These are phyloP conservation scores for Athrips mouffetella DNA, from an alignment of 2,888 invertebrate species.

Conservation along the genomic window DNA sequence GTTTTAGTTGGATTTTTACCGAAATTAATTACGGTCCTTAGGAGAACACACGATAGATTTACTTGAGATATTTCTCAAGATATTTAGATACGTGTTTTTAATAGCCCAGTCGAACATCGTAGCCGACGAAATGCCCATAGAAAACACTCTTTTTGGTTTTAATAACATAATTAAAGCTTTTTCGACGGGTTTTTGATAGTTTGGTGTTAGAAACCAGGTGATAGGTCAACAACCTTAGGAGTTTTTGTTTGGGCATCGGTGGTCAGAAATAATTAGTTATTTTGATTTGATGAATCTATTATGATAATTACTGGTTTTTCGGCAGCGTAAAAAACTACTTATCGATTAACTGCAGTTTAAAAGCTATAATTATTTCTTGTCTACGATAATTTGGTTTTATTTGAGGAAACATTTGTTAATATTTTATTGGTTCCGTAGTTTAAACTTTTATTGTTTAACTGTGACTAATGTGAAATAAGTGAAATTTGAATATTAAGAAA, in stretches of 20 bases:
- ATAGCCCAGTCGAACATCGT: conserved; percentile 44
- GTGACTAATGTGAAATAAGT: too few relatives aligned
- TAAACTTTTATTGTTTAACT: too few relatives aligned
- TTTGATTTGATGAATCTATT: conserved; percentile 20
- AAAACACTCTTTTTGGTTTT: conserved; percentile 54
- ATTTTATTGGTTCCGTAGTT: too few relatives aligned
- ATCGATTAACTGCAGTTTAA: neutral
- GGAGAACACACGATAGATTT: conserved; percentile 53
- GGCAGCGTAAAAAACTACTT: neutral
- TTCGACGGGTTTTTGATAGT: conserved; percentile 31
- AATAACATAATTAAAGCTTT: conserved; percentile 60
- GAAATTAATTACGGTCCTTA: conserved; percentile 63
- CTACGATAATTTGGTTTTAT: neutral
- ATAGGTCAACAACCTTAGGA: conserved; percentile 8
- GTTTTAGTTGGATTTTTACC: conserved; percentile 52
- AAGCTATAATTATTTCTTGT: neutral
- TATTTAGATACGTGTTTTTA: conserved; percentile 62
- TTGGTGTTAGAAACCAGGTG: conserved; percentile 24
- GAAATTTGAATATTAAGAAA: too few relatives aligned
- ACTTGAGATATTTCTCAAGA: conserved; percentile 53
- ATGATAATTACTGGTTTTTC: neutral
- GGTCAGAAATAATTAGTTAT: neutral
- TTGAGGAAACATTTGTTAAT: neutral
- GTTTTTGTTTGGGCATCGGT: conserved; percentile 12
- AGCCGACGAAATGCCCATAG: conserved; percentile 54